Conservation (phyloP, 2,888 invertebrate genomes). For the Disparrhopalites patrizii region DNA sequence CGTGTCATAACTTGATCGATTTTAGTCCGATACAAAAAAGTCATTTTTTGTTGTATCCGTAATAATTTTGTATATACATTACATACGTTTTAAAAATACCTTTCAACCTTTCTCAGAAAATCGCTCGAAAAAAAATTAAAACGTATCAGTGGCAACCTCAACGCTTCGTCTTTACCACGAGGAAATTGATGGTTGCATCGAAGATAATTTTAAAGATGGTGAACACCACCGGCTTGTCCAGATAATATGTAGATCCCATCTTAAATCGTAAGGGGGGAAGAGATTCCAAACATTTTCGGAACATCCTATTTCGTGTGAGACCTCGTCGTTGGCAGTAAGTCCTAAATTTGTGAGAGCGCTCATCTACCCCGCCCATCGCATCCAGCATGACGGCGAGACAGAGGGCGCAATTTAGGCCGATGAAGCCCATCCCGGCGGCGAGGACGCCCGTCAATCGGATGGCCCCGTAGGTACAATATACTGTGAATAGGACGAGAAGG, state of each 20-base stretch:
- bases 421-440: not conserved
- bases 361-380: not conserved
- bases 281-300: not conserved
- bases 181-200: not conserved
- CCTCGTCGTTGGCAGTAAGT: too few relatives aligned
- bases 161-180: too few relatives aligned
- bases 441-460: not conserved
- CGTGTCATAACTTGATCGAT: too few relatives aligned
- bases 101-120: too few relatives aligned
- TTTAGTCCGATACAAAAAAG: too few relatives aligned
- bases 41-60: too few relatives aligned
- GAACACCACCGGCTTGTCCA: not conserved
- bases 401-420: not conserved
- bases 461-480: constrained; percentile 2
- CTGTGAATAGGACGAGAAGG: not conserved
- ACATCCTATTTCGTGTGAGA: not conserved
- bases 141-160: too few relatives aligned
- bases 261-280: not conserved
- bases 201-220: not conserved
- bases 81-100: too few relatives aligned
- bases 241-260: not conserved
- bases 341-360: not conserved
- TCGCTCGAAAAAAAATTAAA: too few relatives aligned
- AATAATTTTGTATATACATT: too few relatives aligned
- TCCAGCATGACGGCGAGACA: not conserved